Base-by-base conservation (phyloP, 2,888 invertebrate genomes). In the Yponomeuta sedellus region DNA sequence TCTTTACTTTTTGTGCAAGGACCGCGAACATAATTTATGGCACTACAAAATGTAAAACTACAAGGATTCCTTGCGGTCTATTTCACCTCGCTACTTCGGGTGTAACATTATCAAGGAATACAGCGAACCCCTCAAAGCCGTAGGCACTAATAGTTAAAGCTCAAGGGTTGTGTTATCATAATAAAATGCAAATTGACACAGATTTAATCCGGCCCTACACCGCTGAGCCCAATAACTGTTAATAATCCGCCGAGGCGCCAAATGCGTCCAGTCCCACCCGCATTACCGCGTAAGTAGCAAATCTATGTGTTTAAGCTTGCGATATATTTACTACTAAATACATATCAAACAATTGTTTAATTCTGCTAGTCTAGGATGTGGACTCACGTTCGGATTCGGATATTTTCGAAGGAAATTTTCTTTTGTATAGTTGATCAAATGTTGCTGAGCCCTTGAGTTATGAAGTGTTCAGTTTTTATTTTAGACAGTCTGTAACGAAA, bases 161-260 rank as follows among this genome's bases (percentile, higher is more conserved):
- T 81, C 77, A 81, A 82, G 81, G 81, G 81, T 76, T 78, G 75
- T 83, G 79, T 79, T 82, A 79, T 83, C 79, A 83, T 88, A 85
- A 86, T 85, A 88, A 87, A 89, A 89, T 89, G 87, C 84, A 89
- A 89, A 88, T 89, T 85, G 85, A 81, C 83, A 82, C 79, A 78
- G 83, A 86, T 88, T 85, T 88, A 88, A 88, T 87, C 87, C 83
- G 78, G 81, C 80, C 78, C 85, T 86, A 80, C 76, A 80, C 58
- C 79, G 80, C 77, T 78, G 80, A 86, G 81, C 76, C 77, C 82
- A 81, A 85, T 87, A 86, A 83, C 85, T 82, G 85, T 83, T 86
- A 81, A 83, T 87, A 88, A 85, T 86, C 82, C 80, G 73, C 71
- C 69, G 66, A 69, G 70, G 67, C 69, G 71, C 72, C 72, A 72